Base-by-base conservation (phyloP, 1,140 invertebrate species). In the Cydia strobilella region DNA sequence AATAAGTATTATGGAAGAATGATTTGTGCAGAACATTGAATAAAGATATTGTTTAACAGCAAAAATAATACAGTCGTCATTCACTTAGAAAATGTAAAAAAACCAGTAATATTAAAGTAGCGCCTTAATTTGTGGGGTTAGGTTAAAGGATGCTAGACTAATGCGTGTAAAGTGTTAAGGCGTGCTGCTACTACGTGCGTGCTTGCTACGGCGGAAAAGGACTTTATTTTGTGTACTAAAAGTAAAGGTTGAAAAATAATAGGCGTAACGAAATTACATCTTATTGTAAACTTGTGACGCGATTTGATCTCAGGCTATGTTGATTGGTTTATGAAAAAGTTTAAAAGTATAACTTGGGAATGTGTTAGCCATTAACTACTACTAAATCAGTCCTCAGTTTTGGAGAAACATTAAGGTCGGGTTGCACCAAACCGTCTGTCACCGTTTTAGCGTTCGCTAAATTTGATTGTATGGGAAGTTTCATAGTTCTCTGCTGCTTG, bases 291-390 rank as follows among this genome's bases (percentile, higher is more conserved):
- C 9, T 39, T 39, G 35, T 59, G 12, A 59, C 5, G 54, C 20
- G 20, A 59, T 59, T 0, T 54, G 51, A 59, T 59, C 54, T 23
- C 54, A 59, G 54, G 54, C 20, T 59, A 59, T 59, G 54, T 59
- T 48, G n/a, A 18, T 13, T 18, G 51, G 51, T 54, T 59, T 59
- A 23, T 59, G 54, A 10, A n/a, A 59, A 59, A 23, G 18, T 23
- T 59, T 10, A n/a, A 59, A 20, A 10, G 3, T 23, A 20, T 59
- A 23, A 12, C 20, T 59, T 59, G 54, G 20, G 9, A 59, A 59
- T 59, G 20, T 23, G 15, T 18, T 54, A 54, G 7, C 3, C 15
- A 18, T n/a, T n/a, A n/a, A n/a, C n/a, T n/a, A n/a, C n/a, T n/a
- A n/a, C 6, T n/a, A 20, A 54, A 54, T 54, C n/a, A 54, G n/a